Evolutionary conservation across 2,113 vertebrate genomes (phyloP), one percentile per base, ranked within the genome.

Genomic region (Silurus asotus): DNA sequence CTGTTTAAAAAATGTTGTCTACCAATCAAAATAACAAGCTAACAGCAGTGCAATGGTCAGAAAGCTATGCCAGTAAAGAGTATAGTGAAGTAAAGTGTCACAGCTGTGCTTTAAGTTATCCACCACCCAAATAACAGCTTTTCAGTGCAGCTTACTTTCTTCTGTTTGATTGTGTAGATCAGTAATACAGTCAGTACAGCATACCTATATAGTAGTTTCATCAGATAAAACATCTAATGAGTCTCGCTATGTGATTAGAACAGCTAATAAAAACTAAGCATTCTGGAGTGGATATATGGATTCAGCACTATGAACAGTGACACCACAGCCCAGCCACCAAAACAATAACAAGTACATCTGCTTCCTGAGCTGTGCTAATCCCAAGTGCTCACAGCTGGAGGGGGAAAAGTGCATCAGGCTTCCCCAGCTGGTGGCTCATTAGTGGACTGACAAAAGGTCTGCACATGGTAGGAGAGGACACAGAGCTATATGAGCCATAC

Each of bases 341-440:
- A 82, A 65, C 45, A 82, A 82, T 65, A 65, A 62, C 45, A 25
- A 82, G 80, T 82, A 64, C 79, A 81, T 81, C 58, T 64, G 79
- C 79, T 81, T 82, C 80, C 80, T 82, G 59, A 51, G 62, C 53
- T 64, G 62, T 53, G 62, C 53, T 82, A 51, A 65, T 82, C 61
- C 77, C 48, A 25, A 82, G 23, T 82, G 80, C 62, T 82, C 62
- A 82, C 48, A 82, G 61, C 59, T 64, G 80, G 80, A 82, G 7
- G 23, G 8, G 3, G 62, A 82, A 65, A 82, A 82, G 23, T 82
- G 48, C 61, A 82, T 65, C 61, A 53, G 45, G 61, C 61, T 28
- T 81, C 61, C 62, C 48, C 62, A 82, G 80, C 62, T 82, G 80
- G 80, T 13, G 25, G 80, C 61, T 82, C 61, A 82, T 82, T 82